Percentiles rank a stretch among this genome's conserved stretches.
Conservation (phyloP, 2,797 vertebrate species). For the Centropyge bicolor region DNA sequence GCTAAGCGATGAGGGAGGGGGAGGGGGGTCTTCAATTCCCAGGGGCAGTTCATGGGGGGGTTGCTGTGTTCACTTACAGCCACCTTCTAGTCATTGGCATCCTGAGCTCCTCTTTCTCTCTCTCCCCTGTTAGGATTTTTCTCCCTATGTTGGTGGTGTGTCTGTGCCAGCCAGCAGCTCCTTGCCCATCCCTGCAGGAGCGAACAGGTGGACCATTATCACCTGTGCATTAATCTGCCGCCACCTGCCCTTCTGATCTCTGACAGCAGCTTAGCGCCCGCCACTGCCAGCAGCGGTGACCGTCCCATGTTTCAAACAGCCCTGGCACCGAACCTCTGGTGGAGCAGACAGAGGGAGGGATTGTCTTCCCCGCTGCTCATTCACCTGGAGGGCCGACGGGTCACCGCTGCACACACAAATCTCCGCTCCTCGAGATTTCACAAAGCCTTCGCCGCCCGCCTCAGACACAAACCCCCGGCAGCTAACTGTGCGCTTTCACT, state of each 20-base stretch:
- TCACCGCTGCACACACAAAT: constrained; percentile 48
- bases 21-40: constrained; percentile 25
- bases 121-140: constrained; percentile 16
- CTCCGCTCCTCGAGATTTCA: constrained; percentile 38
- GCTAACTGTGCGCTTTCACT: constrained; percentile 45
- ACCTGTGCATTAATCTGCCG: constrained; percentile 80
- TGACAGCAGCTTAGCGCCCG: constrained; percentile 74
- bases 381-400: constrained; percentile 44
- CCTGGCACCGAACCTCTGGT: constrained; percentile 42
- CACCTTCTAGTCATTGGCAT: constrained; percentile 50
- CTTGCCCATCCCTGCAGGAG: constrained; percentile 48
- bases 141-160: constrained; percentile 22
- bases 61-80: constrained; percentile 42
- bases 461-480: constrained; percentile 9
- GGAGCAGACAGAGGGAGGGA: constrained; percentile 31
- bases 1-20: constrained; percentile 17
- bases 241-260: constrained; percentile 69
- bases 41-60: constrained; percentile 35
- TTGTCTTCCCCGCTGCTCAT: constrained; percentile 49
- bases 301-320: constrained; percentile 60
- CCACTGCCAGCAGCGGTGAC: constrained; percentile 57
- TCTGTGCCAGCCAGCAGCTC: constrained; percentile 40
- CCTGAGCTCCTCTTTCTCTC: constrained; percentile 8
- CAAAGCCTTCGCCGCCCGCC: constrained; percentile 10
- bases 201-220: constrained; percentile 84